Conservation (phyloP, 2,113 vertebrate species). For the Laticauda laticaudata region DNA sequence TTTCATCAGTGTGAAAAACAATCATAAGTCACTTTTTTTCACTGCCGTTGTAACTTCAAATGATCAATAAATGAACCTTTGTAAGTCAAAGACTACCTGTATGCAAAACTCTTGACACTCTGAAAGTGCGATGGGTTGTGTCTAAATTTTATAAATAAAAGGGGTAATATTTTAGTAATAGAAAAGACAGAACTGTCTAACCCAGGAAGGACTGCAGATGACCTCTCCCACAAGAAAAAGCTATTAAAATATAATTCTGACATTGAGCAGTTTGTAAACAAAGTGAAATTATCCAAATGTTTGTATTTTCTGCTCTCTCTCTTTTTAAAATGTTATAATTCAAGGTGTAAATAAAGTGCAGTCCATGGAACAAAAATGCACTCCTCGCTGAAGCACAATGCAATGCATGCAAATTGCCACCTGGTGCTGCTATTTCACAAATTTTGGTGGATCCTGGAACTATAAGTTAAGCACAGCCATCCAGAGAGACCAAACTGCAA, state of each 20-base stretch:
- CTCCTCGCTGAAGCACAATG: background rate
- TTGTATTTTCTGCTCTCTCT: background rate
- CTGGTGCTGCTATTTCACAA: background rate
- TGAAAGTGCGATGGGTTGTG: background rate
- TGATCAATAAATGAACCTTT: background rate
- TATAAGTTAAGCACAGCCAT: background rate
- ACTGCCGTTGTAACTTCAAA: background rate
- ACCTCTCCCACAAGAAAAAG: background rate
- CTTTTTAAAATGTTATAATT: background rate
- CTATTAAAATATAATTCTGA: background rate
- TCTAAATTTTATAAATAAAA: background rate
- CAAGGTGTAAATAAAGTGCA: background rate
- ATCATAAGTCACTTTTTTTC: background rate
- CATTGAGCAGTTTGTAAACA: background rate
- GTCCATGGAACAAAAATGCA: background rate
- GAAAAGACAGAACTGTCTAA: background rate
- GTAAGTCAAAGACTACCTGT: background rate
- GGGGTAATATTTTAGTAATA: background rate
- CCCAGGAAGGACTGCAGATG: background rate
- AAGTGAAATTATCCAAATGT: background rate
- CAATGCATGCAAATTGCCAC: background rate
- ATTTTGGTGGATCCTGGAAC: background rate
- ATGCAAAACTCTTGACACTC: background rate
- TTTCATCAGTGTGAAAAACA: background rate
- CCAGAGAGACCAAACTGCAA: background rate